Conservation (phyloP, 53 echinoderm and acorn worm genomes). For the Echinometra lucunter region DNA sequence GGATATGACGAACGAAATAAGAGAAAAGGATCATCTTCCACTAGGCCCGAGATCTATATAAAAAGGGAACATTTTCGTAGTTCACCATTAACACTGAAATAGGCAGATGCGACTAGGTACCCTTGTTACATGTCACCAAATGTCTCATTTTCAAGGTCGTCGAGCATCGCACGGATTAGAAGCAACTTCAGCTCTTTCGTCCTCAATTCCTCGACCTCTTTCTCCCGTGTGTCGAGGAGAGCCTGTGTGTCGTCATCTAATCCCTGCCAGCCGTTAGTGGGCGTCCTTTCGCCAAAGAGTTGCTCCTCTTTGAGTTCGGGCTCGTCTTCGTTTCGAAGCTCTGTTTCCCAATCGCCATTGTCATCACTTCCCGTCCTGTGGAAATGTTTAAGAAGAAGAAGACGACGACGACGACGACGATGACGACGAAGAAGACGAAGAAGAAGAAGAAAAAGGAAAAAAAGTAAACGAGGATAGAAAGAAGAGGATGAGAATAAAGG, state of each 20-base stretch:
- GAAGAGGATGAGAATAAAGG: too few relatives aligned
- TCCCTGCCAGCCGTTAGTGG: constrained; percentile 27
- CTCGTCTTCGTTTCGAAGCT: not conserved
- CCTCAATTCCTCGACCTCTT: constrained; percentile 27
- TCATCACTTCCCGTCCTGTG: not conserved
- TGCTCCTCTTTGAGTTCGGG: not conserved
- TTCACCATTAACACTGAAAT: not conserved
- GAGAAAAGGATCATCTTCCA: not conserved
- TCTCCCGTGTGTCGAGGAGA: not conserved
- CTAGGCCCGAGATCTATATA: not conserved
- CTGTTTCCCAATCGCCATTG: constrained; percentile 17
- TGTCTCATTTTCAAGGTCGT: constrained; percentile 58
- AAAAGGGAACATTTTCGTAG: not conserved
- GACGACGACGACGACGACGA: not conserved
- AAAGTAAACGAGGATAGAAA: not conserved
- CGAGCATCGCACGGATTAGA: constrained; percentile 40
- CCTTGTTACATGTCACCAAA: constrained; percentile 19
- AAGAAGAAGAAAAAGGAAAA: too few relatives aligned
- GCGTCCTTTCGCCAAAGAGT: not conserved
- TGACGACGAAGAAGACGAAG: too few relatives aligned
- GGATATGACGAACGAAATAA: not conserved
- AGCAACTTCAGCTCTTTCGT: constrained; percentile 49
- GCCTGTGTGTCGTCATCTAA: not conserved
- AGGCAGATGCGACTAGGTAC: not conserved
- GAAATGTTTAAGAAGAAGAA: too few relatives aligned